Conservation (phyloP, 2,797 vertebrate species). For the Pseudomugil tenellus region DNA sequence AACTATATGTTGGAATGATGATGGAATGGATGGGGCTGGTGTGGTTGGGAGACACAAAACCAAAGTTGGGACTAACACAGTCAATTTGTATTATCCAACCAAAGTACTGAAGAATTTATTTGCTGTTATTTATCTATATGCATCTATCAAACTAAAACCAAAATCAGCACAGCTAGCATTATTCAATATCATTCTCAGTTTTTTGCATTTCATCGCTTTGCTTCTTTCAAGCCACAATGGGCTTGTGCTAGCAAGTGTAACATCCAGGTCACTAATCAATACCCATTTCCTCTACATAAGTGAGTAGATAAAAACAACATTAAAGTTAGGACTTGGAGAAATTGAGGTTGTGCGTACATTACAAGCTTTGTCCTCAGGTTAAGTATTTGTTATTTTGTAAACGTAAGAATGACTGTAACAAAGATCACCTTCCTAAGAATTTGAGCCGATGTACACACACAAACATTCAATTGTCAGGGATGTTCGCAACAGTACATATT, state of each 20-base stretch:
- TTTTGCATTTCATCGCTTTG: slow-evolving; percentile 34
- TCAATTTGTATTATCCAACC: too few species aligned
- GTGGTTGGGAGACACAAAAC: too few species aligned
- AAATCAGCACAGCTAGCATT: neutral
- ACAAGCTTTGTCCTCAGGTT: neutral
- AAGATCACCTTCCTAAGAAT: neutral
- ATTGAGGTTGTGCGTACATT: slow-evolving; percentile 22
- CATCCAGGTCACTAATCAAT: slow-evolving; percentile 71
- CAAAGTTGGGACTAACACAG: too few species aligned
- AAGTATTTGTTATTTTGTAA: neutral
- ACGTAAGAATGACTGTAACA: neutral
- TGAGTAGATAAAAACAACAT: slow-evolving; percentile 46
- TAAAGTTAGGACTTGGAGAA: slow-evolving; percentile 33
- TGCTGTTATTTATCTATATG: too few species aligned
- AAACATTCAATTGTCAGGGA: too few species aligned
- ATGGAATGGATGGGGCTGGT: too few species aligned
- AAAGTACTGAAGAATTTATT: too few species aligned
- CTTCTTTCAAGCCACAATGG: slow-evolving; percentile 27
- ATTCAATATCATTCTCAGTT: slow-evolving; percentile 16
- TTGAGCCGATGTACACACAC: neutral
- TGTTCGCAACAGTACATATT: too few species aligned
- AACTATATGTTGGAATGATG: too few species aligned
- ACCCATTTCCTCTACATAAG: slow-evolving; percentile 51
- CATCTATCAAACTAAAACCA: neutral
- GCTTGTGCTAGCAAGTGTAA: slow-evolving; percentile 39